These are phyloP conservation scores for Tinamus guttatus DNA, from an alignment of 2,113 vertebrate species.

Conservation along the genomic window DNA sequence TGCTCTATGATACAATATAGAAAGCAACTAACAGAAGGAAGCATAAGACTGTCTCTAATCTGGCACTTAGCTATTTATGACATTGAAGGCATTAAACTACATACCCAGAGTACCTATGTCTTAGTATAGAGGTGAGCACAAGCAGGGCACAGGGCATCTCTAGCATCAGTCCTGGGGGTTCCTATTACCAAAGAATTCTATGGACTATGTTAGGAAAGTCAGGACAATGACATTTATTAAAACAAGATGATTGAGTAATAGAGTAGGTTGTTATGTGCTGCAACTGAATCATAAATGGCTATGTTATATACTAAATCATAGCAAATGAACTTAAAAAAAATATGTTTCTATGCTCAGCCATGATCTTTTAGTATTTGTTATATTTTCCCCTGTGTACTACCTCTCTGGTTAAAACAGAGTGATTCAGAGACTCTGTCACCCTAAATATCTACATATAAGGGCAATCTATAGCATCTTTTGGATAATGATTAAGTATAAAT, in stretches of 20 bases:
- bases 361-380: background rate
- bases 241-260: background rate
- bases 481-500: background rate
- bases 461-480: background rate
- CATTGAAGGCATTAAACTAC: background rate
- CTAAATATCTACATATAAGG: background rate
- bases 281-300: background rate
- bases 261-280: background rate
- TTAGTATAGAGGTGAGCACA: background rate
- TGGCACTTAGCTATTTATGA: background rate
- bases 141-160: background rate
- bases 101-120: background rate
- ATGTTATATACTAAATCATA: background rate
- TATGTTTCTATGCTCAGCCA: background rate
- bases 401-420: background rate
- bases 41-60: background rate
- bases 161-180: background rate
- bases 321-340: background rate
- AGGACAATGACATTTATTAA: background rate
- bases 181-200: background rate
- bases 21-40: constrained; percentile 20
- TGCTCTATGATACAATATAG: background rate
- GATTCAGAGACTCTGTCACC: background rate
- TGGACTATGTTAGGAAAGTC: background rate
- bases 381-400: background rate